Conservation (phyloP, 1,140 invertebrate genomes). For the Radopholus similis region DNA sequence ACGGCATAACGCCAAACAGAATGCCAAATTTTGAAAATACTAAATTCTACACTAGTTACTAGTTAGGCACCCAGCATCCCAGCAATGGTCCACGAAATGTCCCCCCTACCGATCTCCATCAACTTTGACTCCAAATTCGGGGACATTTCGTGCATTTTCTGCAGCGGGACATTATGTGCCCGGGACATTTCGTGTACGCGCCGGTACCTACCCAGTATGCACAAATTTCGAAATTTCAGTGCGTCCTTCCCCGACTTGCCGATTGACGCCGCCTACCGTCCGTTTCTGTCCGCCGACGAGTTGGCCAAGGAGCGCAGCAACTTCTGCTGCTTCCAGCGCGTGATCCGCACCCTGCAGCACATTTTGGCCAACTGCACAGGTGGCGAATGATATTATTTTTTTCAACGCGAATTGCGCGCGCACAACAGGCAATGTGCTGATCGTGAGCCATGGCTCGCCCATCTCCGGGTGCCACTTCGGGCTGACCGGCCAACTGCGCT, state of each 20-base stretch:
- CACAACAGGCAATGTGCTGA: conserved; percentile 38
- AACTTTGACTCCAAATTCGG: too few species aligned
- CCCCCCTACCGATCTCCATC: too few species aligned
- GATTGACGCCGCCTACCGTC: conserved; percentile 32
- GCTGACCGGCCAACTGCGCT: conserved; percentile 18
- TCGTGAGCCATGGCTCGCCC: conserved; percentile 41
- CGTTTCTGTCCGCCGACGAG: conserved; percentile 34
- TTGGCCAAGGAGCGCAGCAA: conserved; percentile 25
- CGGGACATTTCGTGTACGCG: too few species aligned
- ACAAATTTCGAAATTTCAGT: conserved; percentile 20
- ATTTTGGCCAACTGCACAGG: conserved; percentile 36
- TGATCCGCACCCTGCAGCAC: conserved; percentile 31
- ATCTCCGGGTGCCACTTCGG: conserved; percentile 35
- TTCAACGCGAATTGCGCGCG: not conserved
- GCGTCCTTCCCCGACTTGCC: conserved; percentile 1
- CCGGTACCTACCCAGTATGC: not conserved
- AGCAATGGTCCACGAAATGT: too few species aligned
- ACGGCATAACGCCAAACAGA: too few species aligned
- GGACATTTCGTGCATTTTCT: too few species aligned
- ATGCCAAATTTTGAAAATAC: too few species aligned
- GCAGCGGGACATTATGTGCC: too few species aligned
- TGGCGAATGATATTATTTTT: conserved; percentile 5
- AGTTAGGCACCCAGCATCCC: too few species aligned
- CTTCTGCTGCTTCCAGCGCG: conserved; percentile 34
- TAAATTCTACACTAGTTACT: too few species aligned